Base-by-base conservation (phyloP, 1,140 invertebrate genomes). In the Papilio dardanus region DNA sequence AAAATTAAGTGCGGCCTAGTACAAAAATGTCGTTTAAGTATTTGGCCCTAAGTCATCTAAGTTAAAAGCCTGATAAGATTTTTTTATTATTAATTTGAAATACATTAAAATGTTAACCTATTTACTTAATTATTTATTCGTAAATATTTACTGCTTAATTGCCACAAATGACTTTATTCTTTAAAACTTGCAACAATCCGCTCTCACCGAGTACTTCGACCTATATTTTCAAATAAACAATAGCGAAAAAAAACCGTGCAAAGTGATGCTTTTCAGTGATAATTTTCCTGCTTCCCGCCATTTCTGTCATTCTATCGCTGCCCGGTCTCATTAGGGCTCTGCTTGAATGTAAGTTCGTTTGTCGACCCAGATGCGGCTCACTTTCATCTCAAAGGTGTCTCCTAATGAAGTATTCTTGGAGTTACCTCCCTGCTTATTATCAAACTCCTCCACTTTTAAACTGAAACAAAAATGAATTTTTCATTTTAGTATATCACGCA, bases 361-460 rank as follows among this genome's bases (percentile, higher is more conserved):
- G 67, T 58, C 75, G 75, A 76, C 68, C 67, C 75, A 71, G 35
- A 73, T 73, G 50, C 35, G 24, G 30, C 67, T 69, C 67, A 69
- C 67, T 71, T 58, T 73, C 69, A 42, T 50, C 71, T 66, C 75
- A 76, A 54, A 71, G 75, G 68, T 76, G 75, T 14, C 46, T 37
- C 66, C 14, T 76, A 76, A 76, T 62, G 75, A 76, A 76, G 66
- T 76, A 76, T 76, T 76, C 75, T 71, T 68, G 33, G 37, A 65
- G 54, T 28, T 54, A 54, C 24, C 54, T 62, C 24, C 21, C 21
- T 62, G 54, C 54, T 62, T 62, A 62, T 62, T 28, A 62, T 28
- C 54, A 62, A 30, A 62, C 54, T 62, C 54, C 24, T 62, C 24
- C 24, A 12, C 54, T 62, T 62, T 62, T 10, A 62, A 28, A 28